Evolutionary conservation across 2,797 vertebrate genomes (phyloP).

Genomic region (Corythornis leucogaster): DNA sequence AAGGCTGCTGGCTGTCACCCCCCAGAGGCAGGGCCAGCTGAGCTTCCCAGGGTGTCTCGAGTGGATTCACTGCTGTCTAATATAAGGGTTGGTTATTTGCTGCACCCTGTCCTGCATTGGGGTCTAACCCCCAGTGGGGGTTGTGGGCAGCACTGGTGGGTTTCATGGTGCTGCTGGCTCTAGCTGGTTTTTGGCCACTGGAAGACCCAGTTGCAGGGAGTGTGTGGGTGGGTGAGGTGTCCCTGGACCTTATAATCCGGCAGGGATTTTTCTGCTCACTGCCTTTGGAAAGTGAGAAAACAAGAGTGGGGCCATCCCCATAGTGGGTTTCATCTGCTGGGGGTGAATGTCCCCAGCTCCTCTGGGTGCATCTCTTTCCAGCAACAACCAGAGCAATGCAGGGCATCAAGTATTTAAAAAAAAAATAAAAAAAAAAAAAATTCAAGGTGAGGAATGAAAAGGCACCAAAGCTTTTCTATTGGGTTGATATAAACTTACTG

Average conservation of each 20-base stretch:
- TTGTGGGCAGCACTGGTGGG: not conserved
- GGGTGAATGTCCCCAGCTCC: accelerated
- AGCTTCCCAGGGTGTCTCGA: accelerated
- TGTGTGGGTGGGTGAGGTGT: no score
- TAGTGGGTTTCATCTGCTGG: accelerated
- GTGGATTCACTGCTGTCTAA: not conserved
- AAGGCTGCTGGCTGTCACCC: not conserved
- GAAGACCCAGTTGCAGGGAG: accelerated
- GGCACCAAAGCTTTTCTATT: not conserved
- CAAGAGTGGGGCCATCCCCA: not conserved
- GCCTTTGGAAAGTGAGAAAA: not conserved
- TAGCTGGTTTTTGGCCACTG: accelerated
- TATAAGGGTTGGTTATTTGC: not conserved
- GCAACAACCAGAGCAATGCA: accelerated
- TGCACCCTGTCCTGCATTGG: not conserved
- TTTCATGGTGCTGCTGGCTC: not conserved
- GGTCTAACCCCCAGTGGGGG: not conserved
- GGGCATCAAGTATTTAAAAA: not conserved
- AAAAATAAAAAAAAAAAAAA: no score
- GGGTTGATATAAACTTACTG: not conserved
- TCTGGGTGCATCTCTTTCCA: accelerated
- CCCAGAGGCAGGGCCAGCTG: not conserved
- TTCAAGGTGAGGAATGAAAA: not conserved
- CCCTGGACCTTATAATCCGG: accelerated
- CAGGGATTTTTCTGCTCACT: not conserved